Conservation (phyloP, 1,140 invertebrate genomes). For the Oppia nitens region DNA sequence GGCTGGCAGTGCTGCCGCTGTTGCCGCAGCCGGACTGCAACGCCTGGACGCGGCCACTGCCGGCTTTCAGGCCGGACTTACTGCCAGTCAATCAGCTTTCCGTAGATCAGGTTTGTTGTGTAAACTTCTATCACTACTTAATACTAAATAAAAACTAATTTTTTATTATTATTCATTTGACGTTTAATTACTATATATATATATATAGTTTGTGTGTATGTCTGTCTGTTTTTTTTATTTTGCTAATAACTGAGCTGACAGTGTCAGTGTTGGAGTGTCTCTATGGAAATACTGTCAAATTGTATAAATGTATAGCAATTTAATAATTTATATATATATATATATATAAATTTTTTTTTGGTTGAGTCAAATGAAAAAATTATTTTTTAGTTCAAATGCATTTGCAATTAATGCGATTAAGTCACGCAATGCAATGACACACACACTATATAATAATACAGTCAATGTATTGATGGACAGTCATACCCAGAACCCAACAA, state of each 20-base stretch:
- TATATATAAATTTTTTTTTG: no score
- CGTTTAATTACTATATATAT: no score
- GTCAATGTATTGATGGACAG: no score
- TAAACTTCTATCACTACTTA: not conserved
- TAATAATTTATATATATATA: no score
- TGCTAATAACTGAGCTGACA: no score
- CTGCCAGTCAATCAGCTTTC: slow-evolving; percentile 9
- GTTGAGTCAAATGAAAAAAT: no score
- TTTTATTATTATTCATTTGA: no score
- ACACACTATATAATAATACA: not conserved
- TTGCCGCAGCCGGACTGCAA: not conserved
- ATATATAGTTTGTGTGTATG: no score
- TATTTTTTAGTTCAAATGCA: not conserved
- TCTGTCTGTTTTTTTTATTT: no score
- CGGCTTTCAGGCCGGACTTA: slow-evolving; percentile 10
- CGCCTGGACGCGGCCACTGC: slow-evolving; percentile 8
- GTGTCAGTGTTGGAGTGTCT: no score
- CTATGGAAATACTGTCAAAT: not conserved
- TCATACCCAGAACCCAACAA: not conserved
- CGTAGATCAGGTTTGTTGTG: slow-evolving; percentile 4
- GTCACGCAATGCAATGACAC: not conserved
- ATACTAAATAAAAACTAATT: no score
- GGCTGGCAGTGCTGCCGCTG: slow-evolving; percentile 1
- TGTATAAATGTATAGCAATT: not conserved
- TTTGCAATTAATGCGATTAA: not conserved